A percentile compares a stretch with the other conserved stretches of the same genome.
Evolutionary conservation across 30 jellyfish, hydroid and myxozoan genomes (phyloP).

Genomic region (Phacellophora camtschatica): DNA sequence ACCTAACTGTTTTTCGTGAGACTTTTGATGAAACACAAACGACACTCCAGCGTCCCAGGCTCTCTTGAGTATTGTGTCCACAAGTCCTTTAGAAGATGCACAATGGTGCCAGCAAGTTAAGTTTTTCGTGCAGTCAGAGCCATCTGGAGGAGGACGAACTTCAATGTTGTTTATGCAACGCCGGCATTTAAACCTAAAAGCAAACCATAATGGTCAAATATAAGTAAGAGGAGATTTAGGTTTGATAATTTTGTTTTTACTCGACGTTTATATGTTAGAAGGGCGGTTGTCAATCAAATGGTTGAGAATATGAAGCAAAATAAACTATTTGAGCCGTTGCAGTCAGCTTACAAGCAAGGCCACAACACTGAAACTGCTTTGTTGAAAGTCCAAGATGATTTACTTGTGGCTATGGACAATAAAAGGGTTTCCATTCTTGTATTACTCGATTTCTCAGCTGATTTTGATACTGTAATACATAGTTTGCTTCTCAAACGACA

Average conservation of each 20-base stretch:
- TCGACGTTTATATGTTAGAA: too few species aligned
- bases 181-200: conserved; percentile 91
- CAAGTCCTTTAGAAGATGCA: conserved; percentile 88
- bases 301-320: conserved; percentile 13
- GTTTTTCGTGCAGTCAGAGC: conserved; percentile 89
- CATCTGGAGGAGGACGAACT: conserved; percentile 95
- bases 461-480: conserved; percentile 40
- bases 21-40: conserved; percentile 94
- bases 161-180: conserved; percentile 92
- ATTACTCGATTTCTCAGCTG: conserved; percentile 49
- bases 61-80: conserved; percentile 81
- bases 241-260: too few species aligned
- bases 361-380: conserved; percentile 50
- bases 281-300: conserved; percentile 35
- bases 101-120: conserved; percentile 94
- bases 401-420: conserved; percentile 14
- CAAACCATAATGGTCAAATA: neutral
- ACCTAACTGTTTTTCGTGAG: conserved; percentile 82
- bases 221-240: too few species aligned
- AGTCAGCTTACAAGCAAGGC: conserved; percentile 35
- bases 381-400: conserved; percentile 9
- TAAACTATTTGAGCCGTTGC: conserved; percentile 16
- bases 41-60: conserved; percentile 99
- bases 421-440: conserved; percentile 23
- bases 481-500: conserved; percentile 25